Evolutionary conservation across 2,113 vertebrate genomes (phyloP), one percentile per base, ranked within the genome.

Genomic region (Ptilorrhoa leucosticta): DNA sequence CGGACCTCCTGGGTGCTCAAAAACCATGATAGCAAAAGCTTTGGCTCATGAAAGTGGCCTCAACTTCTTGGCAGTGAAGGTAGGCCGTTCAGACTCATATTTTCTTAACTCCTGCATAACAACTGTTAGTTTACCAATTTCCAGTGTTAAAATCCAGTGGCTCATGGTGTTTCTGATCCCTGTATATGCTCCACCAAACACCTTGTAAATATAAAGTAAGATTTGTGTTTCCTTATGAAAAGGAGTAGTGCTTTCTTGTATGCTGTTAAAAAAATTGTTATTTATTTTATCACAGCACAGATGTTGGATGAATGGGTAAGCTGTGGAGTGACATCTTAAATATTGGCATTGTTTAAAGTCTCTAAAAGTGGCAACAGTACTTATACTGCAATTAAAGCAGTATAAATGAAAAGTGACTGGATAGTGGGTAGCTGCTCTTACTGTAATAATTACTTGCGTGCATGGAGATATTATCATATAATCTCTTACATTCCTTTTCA

Each of bases 21-120:
- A 99, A 97, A 99, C 99, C 76, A 99, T 99, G 99, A 99, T 99
- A 47, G 99, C 99, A 47, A 99, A 99, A 96, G 99, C 99, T 37
- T 95, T 99, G 94, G 99, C 99, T 73, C 99, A 98, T 85, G 99
- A 99, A 96, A 99, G 99, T 60, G 98, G 99, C 8, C 98, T 99
- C 94, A 99, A 99, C 97, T 99, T 99, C 90, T 96, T 99, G 53
- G 98, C 99, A 68, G 96, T 99, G 69, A 99, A 99, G 98, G 99
- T 99, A 96, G 78, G 84, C 22, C 10, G 12, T 39, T 51, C 39
- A 22, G 37, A 57, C 17, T 56, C 45, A 15, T 2, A 1, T 37
- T 37, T 63, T 47, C 7, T 45, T 42, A 31, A 51, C n/a, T 66
- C 14, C 26, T 47, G 16, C 7, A 1, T 48, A 73, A 23, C 23